Evolutionary conservation across 30 jellyfish, hydroid and myxozoan species (phyloP).

Genomic region (Turritopsis dohrnii): DNA sequence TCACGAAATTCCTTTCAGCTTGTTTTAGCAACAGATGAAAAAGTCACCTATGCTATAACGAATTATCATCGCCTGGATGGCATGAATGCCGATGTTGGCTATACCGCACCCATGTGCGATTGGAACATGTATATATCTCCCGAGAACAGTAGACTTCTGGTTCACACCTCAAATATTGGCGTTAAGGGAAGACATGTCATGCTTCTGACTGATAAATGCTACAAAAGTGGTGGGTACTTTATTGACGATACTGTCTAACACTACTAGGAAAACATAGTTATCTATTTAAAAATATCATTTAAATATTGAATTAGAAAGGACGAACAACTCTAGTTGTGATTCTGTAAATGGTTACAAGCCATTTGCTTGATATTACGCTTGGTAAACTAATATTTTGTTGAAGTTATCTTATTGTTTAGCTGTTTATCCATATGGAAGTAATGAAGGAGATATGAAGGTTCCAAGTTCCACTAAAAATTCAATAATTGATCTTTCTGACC

Average conservation of each 20-base stretch:
- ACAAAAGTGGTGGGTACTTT: not conserved
- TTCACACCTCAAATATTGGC: not conserved
- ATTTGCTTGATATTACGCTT: too few species aligned
- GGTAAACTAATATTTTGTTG: too few species aligned
- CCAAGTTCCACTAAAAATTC: not conserved
- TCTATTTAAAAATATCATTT: too few species aligned
- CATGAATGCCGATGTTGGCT: not conserved
- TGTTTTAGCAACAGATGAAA: not conserved
- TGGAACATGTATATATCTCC: not conserved
- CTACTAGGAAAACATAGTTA: too few species aligned
- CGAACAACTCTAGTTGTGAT: too few species aligned
- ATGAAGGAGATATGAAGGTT: not conserved
- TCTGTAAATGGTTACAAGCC: too few species aligned
- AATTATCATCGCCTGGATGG: not conserved
- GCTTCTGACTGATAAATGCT: not conserved
- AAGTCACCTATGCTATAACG: not conserved
- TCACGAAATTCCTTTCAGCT: not conserved
- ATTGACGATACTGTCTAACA: not conserved
- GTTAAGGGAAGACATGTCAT: not conserved
- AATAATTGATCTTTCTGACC: not conserved
- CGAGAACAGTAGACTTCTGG: not conserved
- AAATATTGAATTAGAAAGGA: too few species aligned
- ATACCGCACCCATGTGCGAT: not conserved
- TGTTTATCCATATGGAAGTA: not conserved
- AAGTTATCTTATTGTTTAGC: too few species aligned